Evolutionary conservation across 2,113 vertebrate genomes (phyloP).

Genomic region (Macquaria australasica): DNA sequence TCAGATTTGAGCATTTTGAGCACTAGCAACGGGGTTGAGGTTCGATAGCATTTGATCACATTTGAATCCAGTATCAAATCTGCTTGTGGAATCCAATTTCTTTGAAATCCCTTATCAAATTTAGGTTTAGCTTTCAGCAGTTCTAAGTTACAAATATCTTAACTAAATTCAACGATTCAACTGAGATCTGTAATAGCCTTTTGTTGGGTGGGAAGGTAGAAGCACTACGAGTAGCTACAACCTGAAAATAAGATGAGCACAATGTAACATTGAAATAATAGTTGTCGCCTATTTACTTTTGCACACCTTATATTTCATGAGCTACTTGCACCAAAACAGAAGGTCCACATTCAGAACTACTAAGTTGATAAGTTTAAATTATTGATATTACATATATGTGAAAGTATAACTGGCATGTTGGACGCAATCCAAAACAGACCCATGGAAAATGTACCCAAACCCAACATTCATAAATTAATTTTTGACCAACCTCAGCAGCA

Average conservation of each 20-base stretch:
- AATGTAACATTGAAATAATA: neutral
- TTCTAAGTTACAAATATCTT: neutral
- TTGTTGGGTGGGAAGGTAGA: neutral
- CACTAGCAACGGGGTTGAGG: neutral
- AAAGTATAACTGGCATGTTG: neutral
- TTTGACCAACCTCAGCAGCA: neutral
- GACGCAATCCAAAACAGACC: neutral
- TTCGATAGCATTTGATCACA: conserved; percentile 21
- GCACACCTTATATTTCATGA: neutral
- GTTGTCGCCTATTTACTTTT: neutral
- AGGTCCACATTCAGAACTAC: neutral
- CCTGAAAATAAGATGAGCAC: neutral
- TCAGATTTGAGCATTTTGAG: conserved; percentile 52
- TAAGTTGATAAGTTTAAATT: neutral
- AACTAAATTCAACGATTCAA: neutral
- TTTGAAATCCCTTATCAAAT: conserved; percentile 3
- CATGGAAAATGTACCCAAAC: neutral
- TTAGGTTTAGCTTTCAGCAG: neutral
- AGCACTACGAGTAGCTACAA: neutral
- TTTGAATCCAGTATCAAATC: conserved; percentile 21
- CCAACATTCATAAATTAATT: neutral
- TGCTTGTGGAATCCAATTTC: neutral
- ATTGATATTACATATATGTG: neutral
- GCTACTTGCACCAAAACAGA: conserved; percentile 1
- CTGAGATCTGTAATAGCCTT: neutral